Percentiles rank a stretch among this genome's conserved stretches.
These are phyloP conservation scores for Syrmaticus mikado DNA, from an alignment of 2,113 vertebrate genomes.

Conservation along the genomic window DNA sequence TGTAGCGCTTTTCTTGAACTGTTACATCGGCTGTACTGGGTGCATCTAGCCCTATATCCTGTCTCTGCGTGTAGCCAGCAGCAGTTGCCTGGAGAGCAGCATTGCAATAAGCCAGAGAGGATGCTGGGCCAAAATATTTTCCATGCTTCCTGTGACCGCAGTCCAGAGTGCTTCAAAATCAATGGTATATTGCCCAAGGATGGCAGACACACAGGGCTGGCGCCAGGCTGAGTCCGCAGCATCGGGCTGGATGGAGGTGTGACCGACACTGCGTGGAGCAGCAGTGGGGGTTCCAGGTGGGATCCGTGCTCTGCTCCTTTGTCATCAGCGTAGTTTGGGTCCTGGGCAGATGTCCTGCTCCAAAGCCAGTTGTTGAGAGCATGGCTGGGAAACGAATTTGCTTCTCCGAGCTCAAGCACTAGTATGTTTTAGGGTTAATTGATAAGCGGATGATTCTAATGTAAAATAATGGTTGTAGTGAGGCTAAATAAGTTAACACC, in stretches of 20 bases:
- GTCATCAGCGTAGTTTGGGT: background rate
- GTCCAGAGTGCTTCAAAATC: background rate
- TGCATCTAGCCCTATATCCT: background rate
- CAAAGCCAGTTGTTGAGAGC: accelerated
- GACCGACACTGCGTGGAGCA: background rate
- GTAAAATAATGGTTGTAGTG: background rate
- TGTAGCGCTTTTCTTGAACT: background rate
- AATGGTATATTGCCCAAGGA: background rate
- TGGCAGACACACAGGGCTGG: background rate
- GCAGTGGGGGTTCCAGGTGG: background rate
- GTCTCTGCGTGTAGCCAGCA: background rate
- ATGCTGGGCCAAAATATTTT: background rate
- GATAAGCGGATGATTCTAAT: background rate
- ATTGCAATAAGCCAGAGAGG: background rate
- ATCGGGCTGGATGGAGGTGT: background rate
- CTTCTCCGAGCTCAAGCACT: background rate
- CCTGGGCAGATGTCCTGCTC: background rate
- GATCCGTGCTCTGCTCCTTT: background rate
- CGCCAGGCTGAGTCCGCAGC: background rate
- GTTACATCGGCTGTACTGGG: background rate
- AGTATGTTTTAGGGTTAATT: background rate
- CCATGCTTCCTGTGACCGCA: background rate
- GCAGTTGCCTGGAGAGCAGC: background rate
- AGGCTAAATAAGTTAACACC: background rate
- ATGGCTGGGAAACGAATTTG: background rate